Evolutionary conservation across 1,140 invertebrate genomes (phyloP).

Genomic region (Leptoteleia sp.): DNA sequence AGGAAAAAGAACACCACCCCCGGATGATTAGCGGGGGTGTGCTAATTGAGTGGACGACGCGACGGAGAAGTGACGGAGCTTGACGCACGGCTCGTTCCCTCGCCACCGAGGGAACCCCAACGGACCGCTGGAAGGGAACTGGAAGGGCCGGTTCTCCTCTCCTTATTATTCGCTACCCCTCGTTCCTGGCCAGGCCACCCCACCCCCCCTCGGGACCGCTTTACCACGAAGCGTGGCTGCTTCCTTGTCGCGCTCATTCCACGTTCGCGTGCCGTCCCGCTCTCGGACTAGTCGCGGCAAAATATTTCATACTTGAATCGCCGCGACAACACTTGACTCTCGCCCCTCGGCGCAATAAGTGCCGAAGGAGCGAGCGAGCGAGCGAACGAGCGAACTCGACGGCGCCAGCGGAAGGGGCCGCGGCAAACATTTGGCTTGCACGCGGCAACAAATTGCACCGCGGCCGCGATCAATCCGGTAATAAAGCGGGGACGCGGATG

Average conservation of each 20-base stretch:
- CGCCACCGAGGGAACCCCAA: neutral
- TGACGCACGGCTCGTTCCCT: constrained; percentile 24
- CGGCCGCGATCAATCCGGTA: neutral
- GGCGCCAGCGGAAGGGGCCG: no score
- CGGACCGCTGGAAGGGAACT: constrained; percentile 5
- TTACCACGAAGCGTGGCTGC: constrained; percentile 19
- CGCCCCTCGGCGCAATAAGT: constrained; percentile 29
- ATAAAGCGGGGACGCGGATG: neutral
- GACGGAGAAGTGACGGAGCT: constrained; percentile 9
- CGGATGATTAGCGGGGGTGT: constrained; percentile 2
- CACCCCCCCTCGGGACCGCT: constrained; percentile 31
- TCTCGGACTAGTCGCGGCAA: constrained; percentile 21
- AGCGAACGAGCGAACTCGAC: constrained; percentile 1
- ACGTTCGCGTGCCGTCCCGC: constrained; percentile 23
- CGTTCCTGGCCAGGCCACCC: no score
- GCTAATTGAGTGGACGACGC: constrained; percentile 26
- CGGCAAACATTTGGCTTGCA: neutral
- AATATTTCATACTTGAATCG: constrained; percentile 47
- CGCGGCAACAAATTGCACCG: neutral
- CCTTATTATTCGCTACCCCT: constrained; percentile 48
- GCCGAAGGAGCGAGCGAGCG: neutral
- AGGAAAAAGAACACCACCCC: neutral
- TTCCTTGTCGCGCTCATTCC: constrained; percentile 41
- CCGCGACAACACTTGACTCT: constrained; percentile 34
- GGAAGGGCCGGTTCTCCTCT: constrained; percentile 9